Percentiles rank a stretch among this genome's conserved stretches.
Conservation (phyloP, 2,797 vertebrate genomes). For the Halcyon chelicuti region DNA sequence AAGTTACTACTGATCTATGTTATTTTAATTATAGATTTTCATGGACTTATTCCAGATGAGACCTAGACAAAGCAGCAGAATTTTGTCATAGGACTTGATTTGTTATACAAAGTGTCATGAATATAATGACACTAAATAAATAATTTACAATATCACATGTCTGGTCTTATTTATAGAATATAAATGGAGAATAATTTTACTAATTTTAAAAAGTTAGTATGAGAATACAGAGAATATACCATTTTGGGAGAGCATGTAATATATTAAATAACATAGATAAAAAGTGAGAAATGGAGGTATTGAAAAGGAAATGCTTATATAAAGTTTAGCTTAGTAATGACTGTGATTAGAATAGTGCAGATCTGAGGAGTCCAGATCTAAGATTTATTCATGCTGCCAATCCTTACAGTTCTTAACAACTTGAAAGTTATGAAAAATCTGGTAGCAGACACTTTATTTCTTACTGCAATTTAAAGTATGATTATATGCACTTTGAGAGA, state of each 20-base stretch:
- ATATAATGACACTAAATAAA: slow-evolving; percentile 39
- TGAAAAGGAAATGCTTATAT: neutral
- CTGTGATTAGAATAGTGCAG: neutral
- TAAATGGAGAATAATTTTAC: slow-evolving; percentile 6
- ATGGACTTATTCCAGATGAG: slow-evolving; percentile 36
- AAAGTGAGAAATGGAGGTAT: neutral
- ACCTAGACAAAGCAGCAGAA: slow-evolving; percentile 24
- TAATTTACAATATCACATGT: neutral
- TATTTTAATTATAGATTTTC: slow-evolving; percentile 52
- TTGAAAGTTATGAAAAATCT: neutral
- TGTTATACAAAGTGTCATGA: slow-evolving; percentile 4
- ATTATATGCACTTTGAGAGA: neutral
- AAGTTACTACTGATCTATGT: slow-evolving; percentile 47
- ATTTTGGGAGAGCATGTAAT: neutral
- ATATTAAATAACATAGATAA: neutral
- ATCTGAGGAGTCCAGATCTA: neutral
- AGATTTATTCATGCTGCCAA: neutral
- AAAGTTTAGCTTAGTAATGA: neutral
- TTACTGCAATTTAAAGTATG: neutral
- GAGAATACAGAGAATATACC: neutral
- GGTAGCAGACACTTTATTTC: neutral
- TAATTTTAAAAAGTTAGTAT: neutral
- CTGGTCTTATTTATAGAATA: slow-evolving; percentile 1
- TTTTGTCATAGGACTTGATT: slow-evolving; percentile 35
- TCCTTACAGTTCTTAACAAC: neutral